These are phyloP conservation scores for Cyprinodon variegatus DNA, from an alignment of 2,113 vertebrate species.

Conservation along the genomic window DNA sequence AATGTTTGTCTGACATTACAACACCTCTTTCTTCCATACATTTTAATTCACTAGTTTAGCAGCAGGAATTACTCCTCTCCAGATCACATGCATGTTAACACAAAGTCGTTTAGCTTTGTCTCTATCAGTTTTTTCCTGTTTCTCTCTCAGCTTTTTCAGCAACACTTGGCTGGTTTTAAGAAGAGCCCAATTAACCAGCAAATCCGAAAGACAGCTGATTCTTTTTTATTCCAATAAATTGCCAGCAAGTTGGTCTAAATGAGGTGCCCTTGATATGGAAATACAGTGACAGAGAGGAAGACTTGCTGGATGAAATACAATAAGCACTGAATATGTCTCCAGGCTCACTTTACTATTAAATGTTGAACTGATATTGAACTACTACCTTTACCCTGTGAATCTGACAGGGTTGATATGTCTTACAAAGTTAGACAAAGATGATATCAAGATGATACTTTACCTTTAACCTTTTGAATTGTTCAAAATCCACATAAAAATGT, in stretches of 20 bases:
- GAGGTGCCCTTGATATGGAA: constrained; percentile 39
- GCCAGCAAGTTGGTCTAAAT: constrained; percentile 35
- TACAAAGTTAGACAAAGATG: background rate
- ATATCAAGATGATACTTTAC: background rate
- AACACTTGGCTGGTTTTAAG: constrained; percentile 37
- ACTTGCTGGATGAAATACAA: constrained; percentile 8
- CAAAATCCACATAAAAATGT: background rate
- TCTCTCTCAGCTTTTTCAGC: constrained; percentile 11
- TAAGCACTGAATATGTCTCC: constrained; percentile 12
- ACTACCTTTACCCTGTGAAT: constrained; percentile 17
- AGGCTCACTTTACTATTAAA: constrained; percentile 27
- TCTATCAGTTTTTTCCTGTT: constrained; percentile 40
- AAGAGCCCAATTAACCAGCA: constrained; percentile 59
- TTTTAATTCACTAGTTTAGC: constrained; percentile 34
- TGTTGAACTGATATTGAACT: constrained; percentile 10
- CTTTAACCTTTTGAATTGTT: constrained; percentile 2
- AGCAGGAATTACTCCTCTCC: constrained; percentile 17
- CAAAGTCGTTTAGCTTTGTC: constrained; percentile 37
- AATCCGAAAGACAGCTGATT: constrained; percentile 44
- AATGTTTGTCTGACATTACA: constrained; percentile 44
- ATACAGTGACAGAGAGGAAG: constrained; percentile 21
- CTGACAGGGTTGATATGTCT: constrained; percentile 16
- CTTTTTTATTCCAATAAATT: constrained; percentile 53
- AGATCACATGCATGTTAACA: constrained; percentile 39
- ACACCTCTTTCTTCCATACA: constrained; percentile 12